phyloP scores from a whole-genome alignment of 2,797 vertebrate species.

The Poecilia velifera region DNA sequence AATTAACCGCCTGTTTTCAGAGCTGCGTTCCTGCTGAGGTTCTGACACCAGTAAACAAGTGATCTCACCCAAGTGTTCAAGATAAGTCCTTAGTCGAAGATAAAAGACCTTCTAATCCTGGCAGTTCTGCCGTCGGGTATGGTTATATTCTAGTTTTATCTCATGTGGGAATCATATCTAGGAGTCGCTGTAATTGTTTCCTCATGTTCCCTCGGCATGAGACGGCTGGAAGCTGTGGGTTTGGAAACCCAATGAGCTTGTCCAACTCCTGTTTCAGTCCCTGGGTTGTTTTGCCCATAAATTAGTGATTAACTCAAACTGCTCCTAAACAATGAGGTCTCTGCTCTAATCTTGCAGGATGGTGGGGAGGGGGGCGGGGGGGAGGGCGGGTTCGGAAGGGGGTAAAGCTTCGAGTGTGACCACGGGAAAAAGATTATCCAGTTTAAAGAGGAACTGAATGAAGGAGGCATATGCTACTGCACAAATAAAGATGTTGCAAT shows the following conservation, averaged over 20 bases:
- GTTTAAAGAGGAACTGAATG: constrained; percentile 66
- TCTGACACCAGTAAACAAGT: constrained; percentile 63
- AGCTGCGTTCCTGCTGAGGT: constrained; percentile 52
- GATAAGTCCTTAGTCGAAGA: constrained; percentile 48
- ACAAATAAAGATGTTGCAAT: constrained; percentile 32
- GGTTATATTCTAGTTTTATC: constrained; percentile 44
- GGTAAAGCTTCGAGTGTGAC: constrained; percentile 72
- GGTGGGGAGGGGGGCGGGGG: too few species aligned
- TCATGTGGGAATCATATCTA: constrained; percentile 45
- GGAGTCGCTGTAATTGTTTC: constrained; percentile 55
- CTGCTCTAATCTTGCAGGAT: constrained; percentile 70
- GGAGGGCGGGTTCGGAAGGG: too few species aligned
- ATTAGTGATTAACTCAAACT: constrained; percentile 82
- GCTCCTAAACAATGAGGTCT: constrained; percentile 81
- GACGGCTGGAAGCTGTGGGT: constrained; percentile 48
- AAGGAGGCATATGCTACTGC: constrained; percentile 52
- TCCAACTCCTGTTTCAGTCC: constrained; percentile 63
- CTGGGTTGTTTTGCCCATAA: constrained; percentile 79
- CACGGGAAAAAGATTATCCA: constrained; percentile 81
- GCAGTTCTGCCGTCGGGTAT: constrained; percentile 28
- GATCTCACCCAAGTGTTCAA: constrained; percentile 52
- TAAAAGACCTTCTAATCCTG: constrained; percentile 46
- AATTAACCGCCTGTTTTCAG: constrained; percentile 56
- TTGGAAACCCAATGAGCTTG: constrained; percentile 61
- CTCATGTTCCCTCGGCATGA: constrained; percentile 54